phyloP scores from a whole-genome alignment of 2,113 vertebrate genomes.

The Nyctibius bracteatus region DNA sequence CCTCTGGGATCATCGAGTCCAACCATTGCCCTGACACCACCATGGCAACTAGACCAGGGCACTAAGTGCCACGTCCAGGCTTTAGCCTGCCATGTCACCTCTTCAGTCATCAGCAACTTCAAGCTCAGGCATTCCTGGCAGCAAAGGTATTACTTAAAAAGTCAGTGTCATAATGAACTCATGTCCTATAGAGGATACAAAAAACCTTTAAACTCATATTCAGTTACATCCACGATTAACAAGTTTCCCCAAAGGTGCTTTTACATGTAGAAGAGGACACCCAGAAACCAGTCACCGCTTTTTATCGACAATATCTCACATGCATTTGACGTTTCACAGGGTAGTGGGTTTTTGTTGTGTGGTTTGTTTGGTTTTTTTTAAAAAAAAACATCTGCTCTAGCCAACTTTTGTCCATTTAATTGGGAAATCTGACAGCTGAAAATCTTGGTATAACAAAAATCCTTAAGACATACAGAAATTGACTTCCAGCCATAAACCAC shows the following conservation, averaged over 20 bases:
- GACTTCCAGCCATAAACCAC: background rate
- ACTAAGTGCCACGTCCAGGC: no score
- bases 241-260: background rate
- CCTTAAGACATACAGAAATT: background rate
- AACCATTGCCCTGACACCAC: no score
- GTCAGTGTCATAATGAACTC: background rate
- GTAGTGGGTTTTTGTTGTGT: background rate
- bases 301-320: background rate
- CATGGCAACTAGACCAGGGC: no score
- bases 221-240: background rate
- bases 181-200: background rate
- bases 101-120: background rate
- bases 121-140: background rate
- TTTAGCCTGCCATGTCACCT: background rate
- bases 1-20: no score
- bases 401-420: background rate
- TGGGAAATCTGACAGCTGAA: background rate
- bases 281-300: background rate
- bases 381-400: background rate
- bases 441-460: background rate
- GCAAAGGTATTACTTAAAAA: background rate
- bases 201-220: background rate
- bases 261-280: fast-evolving
- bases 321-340: background rate
- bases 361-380: background rate